Base-by-base conservation (phyloP, 2,888 invertebrate species). In the Nemapogon koenigi region DNA sequence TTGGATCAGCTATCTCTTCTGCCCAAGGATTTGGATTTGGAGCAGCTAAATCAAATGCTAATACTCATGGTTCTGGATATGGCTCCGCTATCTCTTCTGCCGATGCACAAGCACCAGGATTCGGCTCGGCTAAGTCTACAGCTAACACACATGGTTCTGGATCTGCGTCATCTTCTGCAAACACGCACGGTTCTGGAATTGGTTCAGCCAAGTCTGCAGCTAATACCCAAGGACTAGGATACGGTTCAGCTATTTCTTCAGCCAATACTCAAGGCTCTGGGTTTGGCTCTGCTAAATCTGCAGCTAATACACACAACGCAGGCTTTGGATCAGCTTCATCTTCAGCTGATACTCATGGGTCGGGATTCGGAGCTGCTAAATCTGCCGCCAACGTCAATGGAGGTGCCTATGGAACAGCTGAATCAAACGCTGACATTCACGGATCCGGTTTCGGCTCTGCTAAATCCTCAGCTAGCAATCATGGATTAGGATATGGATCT, bases 31-130 rank as follows among this genome's bases (percentile, higher is more conserved):
- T 15, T 16, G 37, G 37, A 28, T 37, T 37, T 28, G 37, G 67
- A 27, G 55, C 57, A 15, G 67, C 68, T n/a, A 52, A 54, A 25
- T 69, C 71, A 3, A 59, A 56, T 19, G 63, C 63, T n/a, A 60
- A 62, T 42, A 57, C 57, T 13, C 58, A 53, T 27, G 17, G 28
- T 2, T 16, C 48, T 19, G 53, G 52, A 35, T 47, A 49, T 6
- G 47, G 50, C 10, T 19, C 38, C n/a, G 54, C 59, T 32, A 59
- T 56, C 37, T 55, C 59, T 3, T 43, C 39, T 2, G 58, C 59
- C 2, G 45, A 56, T 44, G 49, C 49, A 16, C 53, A 54, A 8
- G 57, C 53, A 11, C 40, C 45, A 4, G 35, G 35, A 7, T 49
- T 41, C 19, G 62, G 47, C 11, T 44, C 45, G 7, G 43, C 45